phyloP scores from a whole-genome alignment of 2,888 invertebrate genomes.

The Euzophera pinguis region DNA sequence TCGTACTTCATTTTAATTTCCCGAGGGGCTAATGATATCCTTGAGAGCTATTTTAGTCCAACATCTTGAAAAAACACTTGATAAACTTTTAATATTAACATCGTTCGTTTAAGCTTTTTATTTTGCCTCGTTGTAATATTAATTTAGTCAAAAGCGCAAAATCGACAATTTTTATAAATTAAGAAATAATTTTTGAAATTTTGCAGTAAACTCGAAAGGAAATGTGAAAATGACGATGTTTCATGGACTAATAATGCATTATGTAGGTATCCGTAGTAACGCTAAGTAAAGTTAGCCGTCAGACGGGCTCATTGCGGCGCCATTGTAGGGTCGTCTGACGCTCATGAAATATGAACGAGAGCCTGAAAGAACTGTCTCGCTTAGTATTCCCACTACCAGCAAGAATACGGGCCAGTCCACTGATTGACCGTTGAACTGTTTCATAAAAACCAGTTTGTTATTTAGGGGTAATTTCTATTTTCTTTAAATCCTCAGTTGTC shows the following conservation, averaged over 20 bases:
- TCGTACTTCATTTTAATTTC: constrained; percentile 68
- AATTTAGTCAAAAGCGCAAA: too few species aligned
- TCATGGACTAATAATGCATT: background rate
- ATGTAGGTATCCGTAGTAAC: constrained; percentile 23
- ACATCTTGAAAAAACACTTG: constrained; percentile 4
- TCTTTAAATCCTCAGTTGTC: background rate
- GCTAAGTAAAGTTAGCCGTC: constrained; percentile 50
- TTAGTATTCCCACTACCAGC: constrained; percentile 17
- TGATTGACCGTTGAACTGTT: constrained; percentile 2
- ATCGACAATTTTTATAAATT: too few species aligned
- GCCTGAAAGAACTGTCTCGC: constrained; percentile 58
- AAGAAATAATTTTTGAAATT: too few species aligned
- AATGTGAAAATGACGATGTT: background rate
- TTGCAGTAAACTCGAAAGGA: background rate
- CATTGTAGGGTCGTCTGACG: constrained; percentile 63
- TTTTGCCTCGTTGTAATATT: too few species aligned
- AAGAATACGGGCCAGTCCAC: background rate
- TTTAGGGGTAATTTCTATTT: background rate
- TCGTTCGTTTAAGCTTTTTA: background rate
- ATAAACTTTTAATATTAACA: background rate
- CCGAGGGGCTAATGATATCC: constrained; percentile 62
- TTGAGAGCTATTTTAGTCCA: constrained; percentile 53
- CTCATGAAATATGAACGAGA: constrained; percentile 74
- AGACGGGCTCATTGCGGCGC: constrained; percentile 72
- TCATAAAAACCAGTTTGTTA: constrained; percentile 11